These are phyloP conservation scores for Lepidocyrtoides sp. DNA, from an alignment of 2,888 invertebrate genomes.

Conservation along the genomic window DNA sequence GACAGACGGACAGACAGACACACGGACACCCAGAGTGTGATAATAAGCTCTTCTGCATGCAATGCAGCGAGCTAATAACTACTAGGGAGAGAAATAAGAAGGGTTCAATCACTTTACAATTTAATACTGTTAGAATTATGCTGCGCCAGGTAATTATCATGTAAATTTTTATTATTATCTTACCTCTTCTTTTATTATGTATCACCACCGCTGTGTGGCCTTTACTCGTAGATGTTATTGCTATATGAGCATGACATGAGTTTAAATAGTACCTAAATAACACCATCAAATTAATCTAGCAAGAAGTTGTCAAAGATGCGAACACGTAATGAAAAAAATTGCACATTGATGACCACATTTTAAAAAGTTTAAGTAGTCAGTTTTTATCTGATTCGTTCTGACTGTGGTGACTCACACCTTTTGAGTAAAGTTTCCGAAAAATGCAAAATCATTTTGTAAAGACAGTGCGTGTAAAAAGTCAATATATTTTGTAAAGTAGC, in stretches of 20 bases:
- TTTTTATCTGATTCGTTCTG: too few relatives aligned
- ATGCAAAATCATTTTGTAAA: neutral
- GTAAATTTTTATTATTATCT: constrained; percentile 45
- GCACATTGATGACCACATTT: neutral
- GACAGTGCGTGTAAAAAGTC: constrained; percentile 69
- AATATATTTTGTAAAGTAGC: constrained; percentile 57
- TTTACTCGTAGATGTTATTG: neutral
- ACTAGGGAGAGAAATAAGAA: constrained; percentile 18
- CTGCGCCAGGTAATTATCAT: constrained; percentile 38
- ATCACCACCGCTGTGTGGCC: neutral
- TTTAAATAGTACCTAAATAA: constrained; percentile 47
- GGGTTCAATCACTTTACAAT: constrained; percentile 60
- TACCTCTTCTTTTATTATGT: neutral
- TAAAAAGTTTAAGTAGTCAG: too few relatives aligned
- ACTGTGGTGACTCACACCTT: too few relatives aligned
- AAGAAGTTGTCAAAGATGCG: neutral
- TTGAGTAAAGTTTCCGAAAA: constrained; percentile 1
- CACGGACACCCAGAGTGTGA: too few relatives aligned
- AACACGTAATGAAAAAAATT: neutral
- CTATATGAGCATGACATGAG: constrained; percentile 27
- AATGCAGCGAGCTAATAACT: neutral
- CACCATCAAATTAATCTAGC: neutral
- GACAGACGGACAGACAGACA: too few relatives aligned
- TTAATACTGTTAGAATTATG: constrained; percentile 62
- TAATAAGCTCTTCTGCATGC: too few relatives aligned